These are phyloP conservation scores for Mus spretus DNA, from an alignment of 2,797 vertebrate species.

Conservation along the genomic window DNA sequence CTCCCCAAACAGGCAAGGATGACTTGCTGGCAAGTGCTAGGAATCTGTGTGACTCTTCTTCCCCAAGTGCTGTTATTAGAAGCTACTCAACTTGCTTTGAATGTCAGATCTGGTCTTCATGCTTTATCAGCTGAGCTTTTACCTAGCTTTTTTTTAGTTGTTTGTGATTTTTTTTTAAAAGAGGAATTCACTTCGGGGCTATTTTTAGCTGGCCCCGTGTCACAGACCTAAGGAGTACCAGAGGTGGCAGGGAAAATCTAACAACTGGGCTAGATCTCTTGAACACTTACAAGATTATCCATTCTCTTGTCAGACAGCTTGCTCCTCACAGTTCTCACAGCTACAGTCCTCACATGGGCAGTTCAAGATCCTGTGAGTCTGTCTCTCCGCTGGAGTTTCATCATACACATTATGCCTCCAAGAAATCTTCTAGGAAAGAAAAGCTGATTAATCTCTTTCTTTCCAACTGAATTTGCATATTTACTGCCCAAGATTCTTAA, in stretches of 20 bases:
- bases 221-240: not conserved
- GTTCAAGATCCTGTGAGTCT: not conserved
- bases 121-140: not conserved
- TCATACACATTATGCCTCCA: not conserved
- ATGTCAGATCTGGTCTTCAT: not conserved
- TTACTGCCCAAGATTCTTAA: not conserved
- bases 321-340: not conserved
- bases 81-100: not conserved
- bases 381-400: not conserved
- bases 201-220: not conserved
- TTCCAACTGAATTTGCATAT: not conserved
- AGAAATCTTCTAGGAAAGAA: conserved; percentile 1
- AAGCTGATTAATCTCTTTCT: not conserved
- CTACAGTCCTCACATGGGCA: not conserved
- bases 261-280: not conserved
- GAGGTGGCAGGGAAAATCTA: not conserved
- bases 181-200: not conserved
- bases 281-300: not conserved
- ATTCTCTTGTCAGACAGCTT: not conserved
- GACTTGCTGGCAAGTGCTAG: not conserved
- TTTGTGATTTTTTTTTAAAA: not conserved
- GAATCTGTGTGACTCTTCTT: not conserved
- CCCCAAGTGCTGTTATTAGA: not conserved
- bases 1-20: too few relatives aligned
- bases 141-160: not conserved